Percentiles rank a stretch among this genome's conserved stretches.
phyloP scores from a whole-genome alignment of 2,888 invertebrate species.

The Synanthedon vespiformis region DNA sequence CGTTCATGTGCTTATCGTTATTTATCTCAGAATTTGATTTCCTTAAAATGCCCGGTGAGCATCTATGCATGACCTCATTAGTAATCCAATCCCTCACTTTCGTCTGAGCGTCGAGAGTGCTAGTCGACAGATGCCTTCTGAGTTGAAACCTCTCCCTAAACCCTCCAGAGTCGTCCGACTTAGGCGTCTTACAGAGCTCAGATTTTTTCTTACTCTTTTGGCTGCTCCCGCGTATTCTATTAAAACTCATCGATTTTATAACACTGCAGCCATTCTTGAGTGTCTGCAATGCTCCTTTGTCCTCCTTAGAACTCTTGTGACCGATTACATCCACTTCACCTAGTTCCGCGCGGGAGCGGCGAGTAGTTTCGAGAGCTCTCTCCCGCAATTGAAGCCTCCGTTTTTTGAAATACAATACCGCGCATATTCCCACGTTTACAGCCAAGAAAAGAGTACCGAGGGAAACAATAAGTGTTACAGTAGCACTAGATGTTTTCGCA shows the following conservation, averaged over 20 bases:
- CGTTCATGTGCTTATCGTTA: constrained; percentile 31
- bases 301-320: constrained; percentile 54
- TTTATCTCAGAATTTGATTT: constrained; percentile 56
- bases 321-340: constrained; percentile 62
- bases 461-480: constrained; percentile 73
- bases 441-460: constrained; percentile 79
- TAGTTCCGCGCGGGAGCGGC: constrained; percentile 61
- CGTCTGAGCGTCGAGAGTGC: constrained; percentile 86
- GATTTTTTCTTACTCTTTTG: constrained; percentile 66
- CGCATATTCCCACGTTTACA: constrained; percentile 78
- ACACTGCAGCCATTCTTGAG: constrained; percentile 70
- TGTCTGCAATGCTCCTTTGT: constrained; percentile 50
- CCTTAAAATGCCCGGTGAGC: constrained; percentile 75
- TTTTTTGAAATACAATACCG: constrained; percentile 76
- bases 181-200: constrained; percentile 68
- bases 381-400: constrained; percentile 67
- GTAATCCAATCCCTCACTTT: constrained; percentile 91
- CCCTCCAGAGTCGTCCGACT: constrained; percentile 67
- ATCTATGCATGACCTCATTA: constrained; percentile 80
- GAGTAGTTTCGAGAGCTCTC: constrained; percentile 48
- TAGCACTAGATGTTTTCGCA: constrained; percentile 70
- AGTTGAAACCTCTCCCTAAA: constrained; percentile 74
- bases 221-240: constrained; percentile 60
- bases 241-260: constrained; percentile 68
- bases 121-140: constrained; percentile 79